Conservation (phyloP, 2,888 invertebrate genomes). For the Cryptocephalus primarius region DNA sequence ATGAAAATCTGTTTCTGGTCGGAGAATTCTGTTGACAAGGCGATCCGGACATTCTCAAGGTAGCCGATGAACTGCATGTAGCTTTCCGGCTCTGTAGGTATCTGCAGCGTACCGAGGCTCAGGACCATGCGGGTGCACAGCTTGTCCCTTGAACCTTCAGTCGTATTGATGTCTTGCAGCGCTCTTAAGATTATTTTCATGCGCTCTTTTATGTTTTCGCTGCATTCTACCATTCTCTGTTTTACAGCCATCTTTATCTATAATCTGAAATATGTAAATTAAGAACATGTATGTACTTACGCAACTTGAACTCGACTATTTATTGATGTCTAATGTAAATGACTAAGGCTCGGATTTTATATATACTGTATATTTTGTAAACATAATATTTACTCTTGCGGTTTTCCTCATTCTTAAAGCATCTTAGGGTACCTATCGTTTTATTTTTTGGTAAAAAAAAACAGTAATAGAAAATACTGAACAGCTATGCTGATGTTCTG, state of each 20-base stretch:
- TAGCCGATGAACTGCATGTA: constrained; percentile 30
- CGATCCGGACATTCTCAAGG: constrained; percentile 29
- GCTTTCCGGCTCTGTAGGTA: constrained; percentile 25
- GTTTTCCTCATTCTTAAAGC: no score
- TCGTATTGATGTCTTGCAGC: constrained; percentile 37
- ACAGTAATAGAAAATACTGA: no score
- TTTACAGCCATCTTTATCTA: constrained; percentile 44
- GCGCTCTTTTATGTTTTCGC: constrained; percentile 36
- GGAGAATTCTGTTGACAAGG: constrained; percentile 29
- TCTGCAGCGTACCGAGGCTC: constrained; percentile 40
- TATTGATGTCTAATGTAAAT: no score
- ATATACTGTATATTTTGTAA: no score
- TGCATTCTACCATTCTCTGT: constrained; percentile 44
- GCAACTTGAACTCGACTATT: no score
- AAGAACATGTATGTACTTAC: no score
- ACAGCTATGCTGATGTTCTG: no score
- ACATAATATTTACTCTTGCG: no score
- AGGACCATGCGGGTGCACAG: constrained; percentile 42
- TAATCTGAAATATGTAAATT: no score
- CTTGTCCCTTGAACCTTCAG: constrained; percentile 37
- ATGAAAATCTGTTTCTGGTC: constrained; percentile 42
- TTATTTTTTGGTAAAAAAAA: no score
- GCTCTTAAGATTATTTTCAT: constrained; percentile 42
- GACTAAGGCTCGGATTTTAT: no score
- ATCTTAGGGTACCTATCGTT: no score